These are phyloP conservation scores for Diachasmimorpha longicaudata DNA, from an alignment of 1,140 invertebrate genomes.

Conservation along the genomic window DNA sequence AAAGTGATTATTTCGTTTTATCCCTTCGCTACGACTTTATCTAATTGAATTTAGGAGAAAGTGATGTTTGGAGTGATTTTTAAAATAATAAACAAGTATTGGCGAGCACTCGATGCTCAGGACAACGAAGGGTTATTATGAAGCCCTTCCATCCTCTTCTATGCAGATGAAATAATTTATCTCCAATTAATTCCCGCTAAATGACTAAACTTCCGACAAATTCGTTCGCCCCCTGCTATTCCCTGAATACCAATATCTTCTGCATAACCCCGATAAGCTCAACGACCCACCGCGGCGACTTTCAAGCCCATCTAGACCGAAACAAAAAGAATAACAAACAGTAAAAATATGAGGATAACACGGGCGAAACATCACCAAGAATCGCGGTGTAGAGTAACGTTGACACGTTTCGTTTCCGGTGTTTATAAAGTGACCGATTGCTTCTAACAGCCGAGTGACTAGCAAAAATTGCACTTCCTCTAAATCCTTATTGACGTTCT, in stretches of 20 bases:
- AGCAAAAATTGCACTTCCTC: not conserved
- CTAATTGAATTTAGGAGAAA: too few species aligned
- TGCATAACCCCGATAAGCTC: not conserved
- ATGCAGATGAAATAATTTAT: not conserved
- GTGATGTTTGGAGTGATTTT: too few species aligned
- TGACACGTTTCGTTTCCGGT: slow-evolving; percentile 52
- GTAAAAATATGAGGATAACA: slow-evolving; percentile 40
- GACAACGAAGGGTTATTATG: too few species aligned
- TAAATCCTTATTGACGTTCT: not conserved
- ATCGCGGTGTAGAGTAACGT: slow-evolving; percentile 48
- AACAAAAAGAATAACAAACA: not conserved
- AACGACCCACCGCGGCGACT: not conserved
- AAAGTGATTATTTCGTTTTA: too few species aligned
- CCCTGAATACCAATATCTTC: not conserved
- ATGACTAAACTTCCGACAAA: not conserved
- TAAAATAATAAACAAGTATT: too few species aligned
- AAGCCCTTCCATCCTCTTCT: too few species aligned
- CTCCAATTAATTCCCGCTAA: not conserved
- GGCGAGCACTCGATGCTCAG: too few species aligned
- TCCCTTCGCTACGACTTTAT: too few species aligned
- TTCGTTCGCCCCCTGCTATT: not conserved
- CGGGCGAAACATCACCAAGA: slow-evolving; percentile 27
- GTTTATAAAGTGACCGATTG: slow-evolving; percentile 41
- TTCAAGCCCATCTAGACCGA: not conserved
- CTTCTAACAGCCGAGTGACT: not conserved